phyloP scores from a whole-genome alignment of 2,888 invertebrate genomes.

The Pyrrhosoma nymphula region DNA sequence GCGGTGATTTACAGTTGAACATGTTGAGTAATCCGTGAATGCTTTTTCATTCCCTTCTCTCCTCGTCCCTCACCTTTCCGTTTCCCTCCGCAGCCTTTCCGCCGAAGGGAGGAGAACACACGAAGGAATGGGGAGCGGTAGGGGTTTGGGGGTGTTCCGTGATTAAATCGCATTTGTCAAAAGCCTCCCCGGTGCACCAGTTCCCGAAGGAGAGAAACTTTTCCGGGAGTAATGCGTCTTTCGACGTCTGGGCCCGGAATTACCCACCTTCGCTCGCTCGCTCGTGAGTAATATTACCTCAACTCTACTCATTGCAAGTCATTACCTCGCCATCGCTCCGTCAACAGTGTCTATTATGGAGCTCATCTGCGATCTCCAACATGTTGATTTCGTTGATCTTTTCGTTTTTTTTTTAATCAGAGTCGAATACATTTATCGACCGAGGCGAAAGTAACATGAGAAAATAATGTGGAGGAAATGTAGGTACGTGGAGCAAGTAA shows the following conservation, averaged over 20 bases:
- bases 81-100: background rate
- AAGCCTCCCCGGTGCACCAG: background rate
- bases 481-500: no score
- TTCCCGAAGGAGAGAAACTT: background rate
- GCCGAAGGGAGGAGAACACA: background rate
- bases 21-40: conserved; percentile 9
- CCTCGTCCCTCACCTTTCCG: background rate
- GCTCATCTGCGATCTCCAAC: background rate
- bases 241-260: background rate
- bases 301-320: background rate
- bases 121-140: no score
- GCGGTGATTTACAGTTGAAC: background rate
- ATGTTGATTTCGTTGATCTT: background rate
- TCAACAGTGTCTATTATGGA: background rate
- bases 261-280: background rate
- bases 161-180: conserved; percentile 52
- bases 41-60: background rate
- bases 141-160: background rate
- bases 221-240: background rate
- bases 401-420: background rate
- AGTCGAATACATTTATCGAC: no score
- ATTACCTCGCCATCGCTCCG: background rate
- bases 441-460: no score
- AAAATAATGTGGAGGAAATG: no score
- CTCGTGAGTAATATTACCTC: background rate